Evolutionary conservation across 2,888 invertebrate genomes (phyloP).

Genomic region (Alsophila aescularia): DNA sequence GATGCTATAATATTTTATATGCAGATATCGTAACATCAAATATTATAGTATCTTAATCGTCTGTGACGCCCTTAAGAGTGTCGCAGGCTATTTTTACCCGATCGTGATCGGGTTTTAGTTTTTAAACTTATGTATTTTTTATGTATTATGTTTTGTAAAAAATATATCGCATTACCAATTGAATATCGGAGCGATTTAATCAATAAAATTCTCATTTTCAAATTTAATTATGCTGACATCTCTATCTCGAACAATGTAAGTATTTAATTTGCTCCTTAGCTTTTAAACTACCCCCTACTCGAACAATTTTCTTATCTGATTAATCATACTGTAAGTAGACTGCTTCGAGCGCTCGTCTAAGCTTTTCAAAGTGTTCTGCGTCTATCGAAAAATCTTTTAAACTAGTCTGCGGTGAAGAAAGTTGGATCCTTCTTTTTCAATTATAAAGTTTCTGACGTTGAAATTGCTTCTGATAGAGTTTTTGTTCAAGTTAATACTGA

Average conservation of each 20-base stretch:
- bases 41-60: no score
- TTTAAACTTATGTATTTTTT: no score
- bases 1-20: no score
- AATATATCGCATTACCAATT: no score
- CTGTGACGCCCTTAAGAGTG: no score
- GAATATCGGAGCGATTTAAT: not conserved
- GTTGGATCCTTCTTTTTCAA: constrained; percentile 13
- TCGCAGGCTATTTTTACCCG: no score
- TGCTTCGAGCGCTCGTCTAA: not conserved
- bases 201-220: no score
- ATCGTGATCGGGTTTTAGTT: no score
- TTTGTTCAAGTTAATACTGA: not conserved
- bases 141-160: no score
- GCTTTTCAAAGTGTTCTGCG: not conserved
- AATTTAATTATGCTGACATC: not conserved
- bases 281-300: not conserved
- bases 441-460: constrained; percentile 18
- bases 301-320: not conserved
- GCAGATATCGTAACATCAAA: no score
- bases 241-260: not conserved
- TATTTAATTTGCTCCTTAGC: not conserved
- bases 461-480: constrained; percentile 6
- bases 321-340: not conserved
- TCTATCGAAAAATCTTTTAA: constrained; percentile 12
- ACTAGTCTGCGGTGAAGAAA: constrained; percentile 8